These are phyloP conservation scores for Malurus leucopterus DNA, from an alignment of 2,797 vertebrate genomes.

Conservation along the genomic window DNA sequence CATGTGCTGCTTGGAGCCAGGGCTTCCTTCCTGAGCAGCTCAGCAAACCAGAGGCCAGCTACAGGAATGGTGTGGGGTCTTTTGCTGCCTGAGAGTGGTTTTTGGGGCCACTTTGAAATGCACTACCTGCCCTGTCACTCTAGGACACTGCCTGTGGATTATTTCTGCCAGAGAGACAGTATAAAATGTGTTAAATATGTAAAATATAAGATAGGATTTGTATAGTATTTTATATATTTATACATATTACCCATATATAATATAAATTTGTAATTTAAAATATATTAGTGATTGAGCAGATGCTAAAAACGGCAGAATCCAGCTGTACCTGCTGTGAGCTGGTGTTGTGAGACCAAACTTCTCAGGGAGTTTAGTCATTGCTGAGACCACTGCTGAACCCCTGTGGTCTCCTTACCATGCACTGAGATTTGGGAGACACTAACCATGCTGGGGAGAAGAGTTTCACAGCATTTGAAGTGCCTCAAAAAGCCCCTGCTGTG, in stretches of 20 bases:
- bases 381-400: background rate
- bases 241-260: background rate
- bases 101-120: background rate
- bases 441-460: background rate
- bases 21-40: background rate
- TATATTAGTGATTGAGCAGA: background rate
- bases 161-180: background rate
- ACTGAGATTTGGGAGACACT: background rate
- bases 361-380: background rate
- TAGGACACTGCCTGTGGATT: background rate
- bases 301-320: background rate
- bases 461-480: background rate
- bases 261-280: background rate
- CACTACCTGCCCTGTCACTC: background rate
- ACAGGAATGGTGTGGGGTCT: background rate
- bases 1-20: background rate
- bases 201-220: background rate
- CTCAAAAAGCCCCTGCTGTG: background rate
- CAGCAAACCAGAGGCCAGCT: background rate
- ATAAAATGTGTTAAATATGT: background rate
- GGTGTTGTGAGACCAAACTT: background rate
- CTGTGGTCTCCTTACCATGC: background rate
- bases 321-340: background rate
- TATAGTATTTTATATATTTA: background rate
- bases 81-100: background rate